Percentiles rank a stretch among this genome's conserved stretches.
Evolutionary conservation across 2,113 vertebrate genomes (phyloP).

Genomic region (Strix uralensis): DNA sequence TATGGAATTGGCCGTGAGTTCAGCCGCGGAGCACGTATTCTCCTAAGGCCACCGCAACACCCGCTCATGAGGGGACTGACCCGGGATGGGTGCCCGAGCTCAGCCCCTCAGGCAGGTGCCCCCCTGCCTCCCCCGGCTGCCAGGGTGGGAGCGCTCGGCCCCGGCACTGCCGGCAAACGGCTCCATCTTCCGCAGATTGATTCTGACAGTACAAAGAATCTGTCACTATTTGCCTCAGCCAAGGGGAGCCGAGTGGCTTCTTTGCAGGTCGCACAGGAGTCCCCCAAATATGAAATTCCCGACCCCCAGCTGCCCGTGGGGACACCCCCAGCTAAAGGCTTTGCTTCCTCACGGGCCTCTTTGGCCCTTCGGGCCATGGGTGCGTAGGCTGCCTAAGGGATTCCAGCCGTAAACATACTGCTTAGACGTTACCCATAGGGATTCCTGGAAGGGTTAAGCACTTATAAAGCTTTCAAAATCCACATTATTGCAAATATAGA

Average conservation of each 20-base stretch:
- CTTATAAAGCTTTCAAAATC: background rate
- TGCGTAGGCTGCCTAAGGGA: background rate
- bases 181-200: background rate
- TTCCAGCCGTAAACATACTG: background rate
- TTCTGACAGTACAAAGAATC: background rate
- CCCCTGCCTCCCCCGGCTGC: no score
- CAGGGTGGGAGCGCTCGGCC: no score
- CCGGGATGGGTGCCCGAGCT: background rate
- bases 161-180: no score
- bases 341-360: fast-evolving
- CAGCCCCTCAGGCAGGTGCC: background rate
- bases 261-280: no score
- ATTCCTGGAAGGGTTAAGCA: background rate
- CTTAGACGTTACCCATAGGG: background rate
- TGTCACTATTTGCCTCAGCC: background rate
- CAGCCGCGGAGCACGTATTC: background rate
- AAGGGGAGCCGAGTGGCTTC: background rate
- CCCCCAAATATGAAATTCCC: background rate
- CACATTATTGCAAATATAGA: background rate
- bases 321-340: background rate
- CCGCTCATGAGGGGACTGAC: background rate
- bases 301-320: no score
- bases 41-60: fast-evolving
- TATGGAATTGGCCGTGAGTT: background rate
- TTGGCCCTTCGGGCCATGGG: background rate